These are phyloP conservation scores for Melanotaenia trifasciata DNA, from an alignment of 2,797 vertebrate species.

Conservation along the genomic window DNA sequence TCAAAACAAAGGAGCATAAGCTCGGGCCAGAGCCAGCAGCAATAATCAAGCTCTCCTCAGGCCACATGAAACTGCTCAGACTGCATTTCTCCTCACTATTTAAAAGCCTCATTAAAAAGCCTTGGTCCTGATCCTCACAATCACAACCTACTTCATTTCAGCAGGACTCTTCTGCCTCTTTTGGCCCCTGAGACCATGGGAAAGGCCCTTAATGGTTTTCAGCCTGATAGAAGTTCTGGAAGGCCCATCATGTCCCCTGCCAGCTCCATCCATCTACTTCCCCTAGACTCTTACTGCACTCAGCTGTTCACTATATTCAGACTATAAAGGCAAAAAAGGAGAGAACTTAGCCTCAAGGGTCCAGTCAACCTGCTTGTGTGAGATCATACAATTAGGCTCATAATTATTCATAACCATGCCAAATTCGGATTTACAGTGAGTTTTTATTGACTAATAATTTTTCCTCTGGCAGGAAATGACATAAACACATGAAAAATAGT, in stretches of 20 bases:
- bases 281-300: slow-evolving; percentile 30
- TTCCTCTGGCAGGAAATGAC: slow-evolving; percentile 11
- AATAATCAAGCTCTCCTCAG: slow-evolving; percentile 56
- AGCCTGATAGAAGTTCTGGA: slow-evolving; percentile 63
- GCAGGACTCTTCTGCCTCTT: slow-evolving; percentile 45
- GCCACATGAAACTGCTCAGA: slow-evolving; percentile 57
- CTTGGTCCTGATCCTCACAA: slow-evolving; percentile 50
- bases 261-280: slow-evolving; percentile 52
- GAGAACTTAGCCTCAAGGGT: slow-evolving; percentile 28
- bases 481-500: slow-evolving; percentile 2
- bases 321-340: slow-evolving; percentile 32
- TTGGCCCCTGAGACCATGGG: slow-evolving; percentile 65
- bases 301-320: slow-evolving; percentile 21
- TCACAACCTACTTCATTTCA: slow-evolving; percentile 67
- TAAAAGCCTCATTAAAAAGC: slow-evolving; percentile 74
- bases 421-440: slow-evolving; percentile 17
- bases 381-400: slow-evolving; percentile 33
- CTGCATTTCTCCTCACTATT: slow-evolving; percentile 61
- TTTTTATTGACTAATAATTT: slow-evolving; percentile 14
- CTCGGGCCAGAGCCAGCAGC: slow-evolving; percentile 47
- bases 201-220: slow-evolving; percentile 68
- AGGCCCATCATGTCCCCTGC: slow-evolving; percentile 66
- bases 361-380: slow-evolving; percentile 34
- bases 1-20: slow-evolving; percentile 67
- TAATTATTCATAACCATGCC: slow-evolving; percentile 9